Evolutionary conservation across 2,113 vertebrate species (phyloP), one percentile per base, ranked within the genome.

Genomic region (Aspidoscelis tigris): DNA sequence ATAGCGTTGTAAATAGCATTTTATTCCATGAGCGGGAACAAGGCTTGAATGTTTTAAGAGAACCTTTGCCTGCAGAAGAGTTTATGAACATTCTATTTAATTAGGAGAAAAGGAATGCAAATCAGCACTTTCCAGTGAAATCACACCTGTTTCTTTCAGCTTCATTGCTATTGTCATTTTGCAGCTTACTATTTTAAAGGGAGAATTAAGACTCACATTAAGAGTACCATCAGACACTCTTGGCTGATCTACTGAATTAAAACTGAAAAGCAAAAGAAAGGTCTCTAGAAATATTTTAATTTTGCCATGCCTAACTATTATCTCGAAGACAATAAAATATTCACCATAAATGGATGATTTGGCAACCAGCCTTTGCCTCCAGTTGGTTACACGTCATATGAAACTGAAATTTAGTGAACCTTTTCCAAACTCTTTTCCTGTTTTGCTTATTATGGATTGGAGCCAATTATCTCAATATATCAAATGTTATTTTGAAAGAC

Each of bases 401-500:
- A 80, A 80, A 69, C 8, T 47, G 12, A 79, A 79, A 66, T 66
- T 43, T 24, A 66, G 21, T 47, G 64, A 79, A 79, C 77, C 41
- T 58, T 79, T n/a, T 64, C 44, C 65, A 80, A n/a, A 39, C 78
- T 69, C 26, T 78, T 78, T 39, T 24, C 58, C 58, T 69, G 44
- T 55, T 55, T 71, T 70, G 66, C 47, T 80, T 47, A 53, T 80
- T 70, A 80, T 80, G 65, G 66, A 80, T 80, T 39, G n/a, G 53
- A 47, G 47, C 79, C 66, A 68, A 47, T 77, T 77, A 77, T 61
- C 41, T 8, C 12, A 68, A 66, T 80, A 66, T 61, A 68, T 68
- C 68, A 80, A 47, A 70, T 80, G 16, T 16, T 76, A 12, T 76
- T 21, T 76, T 20, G 44, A 20, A 70, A 21, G 44, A 44, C 65